Evolutionary conservation across 1,140 invertebrate genomes (phyloP), one percentile per base, ranked within the genome.

Genomic region (Drosophila baimaii): DNA sequence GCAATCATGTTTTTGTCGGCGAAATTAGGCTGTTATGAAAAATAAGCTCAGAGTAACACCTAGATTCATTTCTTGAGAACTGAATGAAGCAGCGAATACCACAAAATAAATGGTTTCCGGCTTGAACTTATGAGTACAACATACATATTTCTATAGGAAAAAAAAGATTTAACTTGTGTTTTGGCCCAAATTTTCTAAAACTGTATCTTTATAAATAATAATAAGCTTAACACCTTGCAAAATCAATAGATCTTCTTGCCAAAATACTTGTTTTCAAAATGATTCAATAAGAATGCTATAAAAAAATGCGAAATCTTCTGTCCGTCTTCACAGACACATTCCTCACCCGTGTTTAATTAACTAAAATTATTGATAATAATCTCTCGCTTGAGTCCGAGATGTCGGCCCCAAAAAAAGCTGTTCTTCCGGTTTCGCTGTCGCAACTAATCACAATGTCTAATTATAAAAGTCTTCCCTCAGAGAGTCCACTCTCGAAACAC

Each of bases 401-500:
- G 10, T 57, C 5, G 27, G 27, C 17, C 13, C 43, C 29, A 56
- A 75, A 65, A 35, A 56, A 75, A 65, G 71, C 72, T 39, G 71
- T 47, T 65, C 52, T 57, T 49, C 71, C 72, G 52, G 72, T 75
- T 75, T 57, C 12, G n/a, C 17, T 39, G 8, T 27, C 51, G 33
- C 49, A 35, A 74, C 71, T 49, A 56, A 75, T 75, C 71, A 57
- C 39, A 65, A 41, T 2, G 52, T 75, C 72, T 75, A 75, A 75
- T 75, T 75, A 74, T 75, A 74, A 57, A 57, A 49, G 13, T 41
- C 37, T 71, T 70, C 10, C 15, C 54, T 57, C 52, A 44, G 46
- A 73, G 51, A 39, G 35, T 19, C 51, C 43, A 75, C 71, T 49
- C 12, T 4, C n/a, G n/a, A 31, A 17, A 27, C 35, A 19, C 37